Conservation (phyloP, 1,140 invertebrate species). For the Sarcophaga bullata region DNA sequence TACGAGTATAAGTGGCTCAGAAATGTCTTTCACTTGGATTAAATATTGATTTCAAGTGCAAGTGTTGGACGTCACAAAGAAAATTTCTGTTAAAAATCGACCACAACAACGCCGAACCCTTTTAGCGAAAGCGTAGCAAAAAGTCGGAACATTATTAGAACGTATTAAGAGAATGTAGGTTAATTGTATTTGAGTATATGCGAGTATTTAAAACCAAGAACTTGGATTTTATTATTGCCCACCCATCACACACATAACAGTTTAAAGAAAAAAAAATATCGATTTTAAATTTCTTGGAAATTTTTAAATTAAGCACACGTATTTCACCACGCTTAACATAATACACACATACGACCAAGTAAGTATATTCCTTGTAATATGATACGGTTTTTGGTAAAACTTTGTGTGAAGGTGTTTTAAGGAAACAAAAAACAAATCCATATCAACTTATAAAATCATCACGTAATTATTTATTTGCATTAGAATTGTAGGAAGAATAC, state of each 20-base stretch:
- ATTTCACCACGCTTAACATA: background rate
- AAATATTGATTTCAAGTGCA: conserved; percentile 24
- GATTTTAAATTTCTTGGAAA: background rate
- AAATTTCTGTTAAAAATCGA: background rate
- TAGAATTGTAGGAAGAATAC: background rate
- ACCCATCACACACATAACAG: too few relatives aligned
- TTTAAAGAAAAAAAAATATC: background rate
- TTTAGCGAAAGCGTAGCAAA: too few relatives aligned
- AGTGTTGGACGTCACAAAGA: background rate
- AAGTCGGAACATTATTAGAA: too few relatives aligned
- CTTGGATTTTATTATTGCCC: background rate
- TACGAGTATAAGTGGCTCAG: too few relatives aligned
- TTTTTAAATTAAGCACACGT: background rate
- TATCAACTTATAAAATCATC: conserved; percentile 1
- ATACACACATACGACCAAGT: background rate
- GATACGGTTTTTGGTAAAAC: background rate
- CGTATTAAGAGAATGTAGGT: background rate
- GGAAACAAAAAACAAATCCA: background rate
- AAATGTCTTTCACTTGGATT: background rate
- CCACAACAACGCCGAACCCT: background rate
- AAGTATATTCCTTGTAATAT: background rate
- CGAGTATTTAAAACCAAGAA: background rate
- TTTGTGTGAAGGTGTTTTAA: too few relatives aligned
- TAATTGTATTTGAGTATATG: background rate
- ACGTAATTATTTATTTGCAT: conserved; percentile 13